phyloP scores from a whole-genome alignment of 2,797 vertebrate genomes.

The Pseudochaenichthys georgianus region DNA sequence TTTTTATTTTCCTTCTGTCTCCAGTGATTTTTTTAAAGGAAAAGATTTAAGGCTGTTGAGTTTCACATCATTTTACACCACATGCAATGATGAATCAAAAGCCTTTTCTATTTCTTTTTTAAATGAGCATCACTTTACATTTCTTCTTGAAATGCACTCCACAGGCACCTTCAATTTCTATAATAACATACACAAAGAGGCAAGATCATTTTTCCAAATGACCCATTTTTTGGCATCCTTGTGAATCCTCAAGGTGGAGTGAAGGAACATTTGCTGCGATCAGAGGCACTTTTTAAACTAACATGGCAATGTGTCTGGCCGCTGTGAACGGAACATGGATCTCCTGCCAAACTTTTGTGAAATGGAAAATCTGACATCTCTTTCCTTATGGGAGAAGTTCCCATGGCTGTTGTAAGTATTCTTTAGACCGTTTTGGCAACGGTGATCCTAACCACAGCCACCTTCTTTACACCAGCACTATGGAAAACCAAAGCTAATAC shows the following conservation, averaged over 20 bases:
- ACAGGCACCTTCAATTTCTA: constrained; percentile 39
- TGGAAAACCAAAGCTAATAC: constrained; percentile 60
- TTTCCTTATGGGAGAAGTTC: constrained; percentile 74
- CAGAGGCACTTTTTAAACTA: constrained; percentile 73
- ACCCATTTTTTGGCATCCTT: constrained; percentile 64
- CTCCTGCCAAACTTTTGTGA: constrained; percentile 70
- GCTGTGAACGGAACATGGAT: constrained; percentile 61
- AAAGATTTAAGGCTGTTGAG: constrained; percentile 21
- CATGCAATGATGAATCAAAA: constrained; percentile 2
- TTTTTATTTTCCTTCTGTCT: neutral
- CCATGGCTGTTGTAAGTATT: constrained; percentile 59
- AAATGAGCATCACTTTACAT: constrained; percentile 9
- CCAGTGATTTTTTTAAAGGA: neutral
- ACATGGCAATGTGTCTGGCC: constrained; percentile 80
- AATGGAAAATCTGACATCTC: constrained; percentile 82
- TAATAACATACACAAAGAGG: constrained; percentile 48
- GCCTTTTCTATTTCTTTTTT: constrained; percentile 16
- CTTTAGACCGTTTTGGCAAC: constrained; percentile 49
- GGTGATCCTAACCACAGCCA: constrained; percentile 35
- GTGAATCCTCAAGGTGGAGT: constrained; percentile 58
- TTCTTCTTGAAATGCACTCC: constrained; percentile 33
- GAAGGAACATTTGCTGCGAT: constrained; percentile 63
- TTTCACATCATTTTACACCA: neutral
- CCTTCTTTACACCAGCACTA: constrained; percentile 35
- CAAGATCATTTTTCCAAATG: constrained; percentile 58